These are phyloP conservation scores for Eurytoma californica DNA, from an alignment of 2,888 invertebrate genomes.

Conservation along the genomic window DNA sequence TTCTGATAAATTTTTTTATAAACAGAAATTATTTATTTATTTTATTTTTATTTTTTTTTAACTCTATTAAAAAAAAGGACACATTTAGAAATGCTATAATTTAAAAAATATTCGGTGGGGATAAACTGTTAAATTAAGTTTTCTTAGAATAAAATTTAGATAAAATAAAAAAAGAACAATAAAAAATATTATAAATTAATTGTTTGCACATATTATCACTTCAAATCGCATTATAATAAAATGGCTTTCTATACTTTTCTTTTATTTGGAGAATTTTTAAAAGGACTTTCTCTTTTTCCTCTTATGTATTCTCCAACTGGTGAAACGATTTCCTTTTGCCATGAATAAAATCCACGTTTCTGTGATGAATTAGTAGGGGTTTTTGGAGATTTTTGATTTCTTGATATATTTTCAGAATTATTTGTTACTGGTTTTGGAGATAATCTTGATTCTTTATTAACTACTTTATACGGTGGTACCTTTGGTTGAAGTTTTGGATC, in stretches of 20 bases:
- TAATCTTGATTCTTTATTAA: constrained; percentile 25
- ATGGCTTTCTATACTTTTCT: constrained; percentile 34
- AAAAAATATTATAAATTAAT: constrained; percentile 45
- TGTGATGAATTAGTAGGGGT: constrained; percentile 27
- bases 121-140: constrained; percentile 42
- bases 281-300: constrained; percentile 55
- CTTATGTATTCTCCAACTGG: constrained; percentile 59
- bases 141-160: constrained; percentile 43
- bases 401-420: constrained; percentile 28
- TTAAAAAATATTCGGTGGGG: constrained; percentile 27
- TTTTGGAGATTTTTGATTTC: constrained; percentile 43
- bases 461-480: not conserved
- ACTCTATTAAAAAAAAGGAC: no score
- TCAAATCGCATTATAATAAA: constrained; percentile 6
- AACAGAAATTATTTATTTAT: no score
- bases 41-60: no score
- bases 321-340: constrained; percentile 55
- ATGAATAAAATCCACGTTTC: constrained; percentile 35
- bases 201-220: constrained; percentile 49
- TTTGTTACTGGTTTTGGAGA: constrained; percentile 36
- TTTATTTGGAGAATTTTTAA: constrained; percentile 50
- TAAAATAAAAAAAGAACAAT: constrained; percentile 43
- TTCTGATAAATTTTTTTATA: not conserved
- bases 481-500: not conserved
- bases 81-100: not conserved